These are phyloP conservation scores for Crocuta crocuta DNA, from an alignment of 2,113 vertebrate species.

Conservation along the genomic window DNA sequence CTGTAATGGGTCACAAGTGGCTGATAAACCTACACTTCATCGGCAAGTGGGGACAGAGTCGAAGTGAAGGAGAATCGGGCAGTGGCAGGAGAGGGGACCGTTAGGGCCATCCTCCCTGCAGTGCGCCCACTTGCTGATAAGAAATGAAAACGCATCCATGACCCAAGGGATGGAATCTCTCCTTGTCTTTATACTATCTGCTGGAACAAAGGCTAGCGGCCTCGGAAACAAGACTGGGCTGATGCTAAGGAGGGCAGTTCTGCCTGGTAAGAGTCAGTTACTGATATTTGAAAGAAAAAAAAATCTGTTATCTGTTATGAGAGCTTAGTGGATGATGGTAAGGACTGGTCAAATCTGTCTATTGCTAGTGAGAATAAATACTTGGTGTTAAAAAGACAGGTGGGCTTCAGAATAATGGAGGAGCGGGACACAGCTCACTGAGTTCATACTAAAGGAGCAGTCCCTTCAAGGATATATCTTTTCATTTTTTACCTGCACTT, in stretches of 20 bases:
- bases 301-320: background rate
- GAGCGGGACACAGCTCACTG: slow-evolving; percentile 63
- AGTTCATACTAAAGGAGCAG: slow-evolving; percentile 75
- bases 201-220: background rate
- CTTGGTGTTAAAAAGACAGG: slow-evolving; percentile 57
- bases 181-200: background rate
- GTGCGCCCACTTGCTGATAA: slow-evolving; percentile 6
- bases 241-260: background rate
- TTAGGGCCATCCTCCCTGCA: slow-evolving; percentile 15
- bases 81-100: slow-evolving; percentile 28
- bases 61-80: slow-evolving; percentile 48
- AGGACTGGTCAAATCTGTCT: slow-evolving; percentile 13
- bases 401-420: slow-evolving; percentile 61
- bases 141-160: slow-evolving; percentile 50
- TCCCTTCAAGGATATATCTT: slow-evolving; percentile 62
- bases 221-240: background rate
- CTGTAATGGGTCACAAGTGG: slow-evolving; percentile 66
- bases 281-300: background rate
- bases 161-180: background rate
- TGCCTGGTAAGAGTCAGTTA: background rate
- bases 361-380: slow-evolving; percentile 71
- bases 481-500: slow-evolving; percentile 66
- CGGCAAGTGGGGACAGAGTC: background rate
- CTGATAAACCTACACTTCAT: slow-evolving; percentile 54
- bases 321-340: background rate